Evolutionary conservation across 2,888 invertebrate genomes (phyloP).

Genomic region (Acanthococcus lagerstroemiae): DNA sequence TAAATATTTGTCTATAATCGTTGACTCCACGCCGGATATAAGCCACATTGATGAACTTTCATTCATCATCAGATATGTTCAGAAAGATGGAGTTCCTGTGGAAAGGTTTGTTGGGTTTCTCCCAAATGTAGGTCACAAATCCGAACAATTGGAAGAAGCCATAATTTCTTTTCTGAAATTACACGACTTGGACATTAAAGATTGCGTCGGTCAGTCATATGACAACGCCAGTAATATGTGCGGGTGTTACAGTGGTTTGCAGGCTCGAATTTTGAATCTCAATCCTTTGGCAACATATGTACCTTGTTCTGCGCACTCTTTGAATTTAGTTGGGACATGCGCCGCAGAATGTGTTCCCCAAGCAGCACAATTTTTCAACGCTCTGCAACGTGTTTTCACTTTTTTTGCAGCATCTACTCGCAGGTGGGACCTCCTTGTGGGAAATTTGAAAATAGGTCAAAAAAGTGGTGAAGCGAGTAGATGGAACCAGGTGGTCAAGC

Average conservation of each 20-base stretch:
- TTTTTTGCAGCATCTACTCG: too few relatives aligned
- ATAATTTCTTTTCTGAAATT: not conserved
- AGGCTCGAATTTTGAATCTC: slow-evolving; percentile 32
- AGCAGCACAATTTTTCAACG: too few relatives aligned
- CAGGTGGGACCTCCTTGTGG: too few relatives aligned
- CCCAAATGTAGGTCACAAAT: slow-evolving; percentile 1
- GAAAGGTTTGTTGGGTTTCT: slow-evolving; percentile 20
- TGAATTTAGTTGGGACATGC: slow-evolving; percentile 28
- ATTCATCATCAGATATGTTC: slow-evolving; percentile 3
- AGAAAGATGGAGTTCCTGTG: not conserved
- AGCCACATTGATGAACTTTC: slow-evolving; percentile 14
- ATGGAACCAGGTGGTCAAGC: too few relatives aligned
- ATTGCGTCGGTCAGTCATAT: slow-evolving; percentile 35
- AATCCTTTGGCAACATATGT: slow-evolving; percentile 33
- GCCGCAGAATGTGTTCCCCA: too few relatives aligned
- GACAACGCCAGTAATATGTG: slow-evolving; percentile 36
- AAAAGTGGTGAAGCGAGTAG: too few relatives aligned
- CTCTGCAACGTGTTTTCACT: too few relatives aligned
- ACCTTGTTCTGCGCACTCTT: slow-evolving; percentile 23
- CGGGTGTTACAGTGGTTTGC: slow-evolving; percentile 34
- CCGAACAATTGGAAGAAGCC: not conserved
- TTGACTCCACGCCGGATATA: slow-evolving; percentile 21
- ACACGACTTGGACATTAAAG: not conserved
- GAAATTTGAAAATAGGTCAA: too few relatives aligned
- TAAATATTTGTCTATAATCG: slow-evolving; percentile 17